A percentile compares a stretch with the other conserved stretches of the same genome.
Conservation (phyloP, 2,797 vertebrate species). For the Eulemur coronatus region DNA sequence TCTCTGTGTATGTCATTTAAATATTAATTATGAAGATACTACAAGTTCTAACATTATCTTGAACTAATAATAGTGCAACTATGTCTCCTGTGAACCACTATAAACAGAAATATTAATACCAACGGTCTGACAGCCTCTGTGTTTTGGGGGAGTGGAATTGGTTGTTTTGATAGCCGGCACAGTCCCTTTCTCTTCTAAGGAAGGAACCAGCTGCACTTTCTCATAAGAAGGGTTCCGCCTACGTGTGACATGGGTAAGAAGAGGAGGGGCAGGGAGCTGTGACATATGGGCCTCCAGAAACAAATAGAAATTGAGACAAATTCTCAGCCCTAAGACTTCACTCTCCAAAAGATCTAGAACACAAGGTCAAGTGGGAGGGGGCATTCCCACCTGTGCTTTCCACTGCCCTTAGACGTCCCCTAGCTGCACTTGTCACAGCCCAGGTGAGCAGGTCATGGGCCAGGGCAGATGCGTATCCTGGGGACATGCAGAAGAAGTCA, state of each 20-base stretch:
- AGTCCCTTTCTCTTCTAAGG: not conserved
- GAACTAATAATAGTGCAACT: not conserved
- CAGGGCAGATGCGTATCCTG: no score
- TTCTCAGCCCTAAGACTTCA: not conserved
- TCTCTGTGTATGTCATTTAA: not conserved
- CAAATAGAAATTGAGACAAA: not conserved
- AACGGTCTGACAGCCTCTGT: accelerated
- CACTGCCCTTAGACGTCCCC: no score
- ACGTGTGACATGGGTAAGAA: not conserved
- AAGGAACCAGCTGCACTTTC: not conserved
- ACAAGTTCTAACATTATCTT: not conserved
- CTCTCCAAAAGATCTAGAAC: not conserved
- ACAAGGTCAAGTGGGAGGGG: not conserved
- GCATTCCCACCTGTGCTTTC: not conserved
- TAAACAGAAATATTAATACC: not conserved
- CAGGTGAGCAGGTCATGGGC: not conserved
- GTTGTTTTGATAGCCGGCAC: not conserved
- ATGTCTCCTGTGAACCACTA: not conserved
- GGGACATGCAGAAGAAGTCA: accelerated
- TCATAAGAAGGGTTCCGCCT: not conserved
- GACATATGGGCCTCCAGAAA: accelerated
- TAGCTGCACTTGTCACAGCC: accelerated
- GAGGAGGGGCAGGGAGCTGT: no score
- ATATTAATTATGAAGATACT: not conserved
- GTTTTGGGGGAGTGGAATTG: accelerated